Percentiles rank a stretch among this genome's conserved stretches.
These are phyloP conservation scores for Mixornis gularis DNA, from an alignment of 2,113 vertebrate genomes.

Conservation along the genomic window DNA sequence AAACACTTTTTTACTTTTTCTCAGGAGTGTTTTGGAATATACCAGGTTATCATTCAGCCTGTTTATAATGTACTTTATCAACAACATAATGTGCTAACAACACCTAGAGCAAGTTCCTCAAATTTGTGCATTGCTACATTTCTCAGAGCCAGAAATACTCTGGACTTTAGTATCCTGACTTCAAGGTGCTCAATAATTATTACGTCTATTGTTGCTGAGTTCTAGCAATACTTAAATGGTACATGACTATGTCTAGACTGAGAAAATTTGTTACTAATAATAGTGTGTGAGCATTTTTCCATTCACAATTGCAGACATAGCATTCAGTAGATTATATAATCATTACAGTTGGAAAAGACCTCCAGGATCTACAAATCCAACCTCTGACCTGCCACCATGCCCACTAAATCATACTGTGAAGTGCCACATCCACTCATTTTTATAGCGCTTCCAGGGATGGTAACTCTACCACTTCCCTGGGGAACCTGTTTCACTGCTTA, in stretches of 20 bases:
- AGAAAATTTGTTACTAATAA: not conserved
- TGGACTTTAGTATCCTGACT: not conserved
- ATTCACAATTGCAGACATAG: not conserved
- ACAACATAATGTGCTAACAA: not conserved
- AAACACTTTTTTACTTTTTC: not conserved
- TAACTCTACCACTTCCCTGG: not conserved
- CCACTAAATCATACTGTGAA: not conserved
- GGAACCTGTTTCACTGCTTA: not conserved
- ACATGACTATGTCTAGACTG: not conserved
- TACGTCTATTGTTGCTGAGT: not conserved
- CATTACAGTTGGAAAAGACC: not conserved
- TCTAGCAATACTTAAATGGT: not conserved
- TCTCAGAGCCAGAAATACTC: not conserved
- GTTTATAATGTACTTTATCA: not conserved
- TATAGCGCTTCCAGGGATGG: not conserved
- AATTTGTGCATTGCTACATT: fast-evolving
- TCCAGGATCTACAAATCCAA: not conserved
- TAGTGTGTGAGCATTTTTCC: not conserved
- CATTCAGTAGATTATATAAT: not conserved
- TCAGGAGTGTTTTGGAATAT: not conserved
- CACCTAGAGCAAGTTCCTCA: not conserved
- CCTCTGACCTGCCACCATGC: not conserved
- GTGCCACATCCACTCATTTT: not conserved
- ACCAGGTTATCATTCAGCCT: not conserved
- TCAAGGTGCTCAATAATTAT: not conserved